These are phyloP conservation scores for Brachionus plicatilis DNA, from an alignment of 1,140 invertebrate species.

Conservation along the genomic window DNA sequence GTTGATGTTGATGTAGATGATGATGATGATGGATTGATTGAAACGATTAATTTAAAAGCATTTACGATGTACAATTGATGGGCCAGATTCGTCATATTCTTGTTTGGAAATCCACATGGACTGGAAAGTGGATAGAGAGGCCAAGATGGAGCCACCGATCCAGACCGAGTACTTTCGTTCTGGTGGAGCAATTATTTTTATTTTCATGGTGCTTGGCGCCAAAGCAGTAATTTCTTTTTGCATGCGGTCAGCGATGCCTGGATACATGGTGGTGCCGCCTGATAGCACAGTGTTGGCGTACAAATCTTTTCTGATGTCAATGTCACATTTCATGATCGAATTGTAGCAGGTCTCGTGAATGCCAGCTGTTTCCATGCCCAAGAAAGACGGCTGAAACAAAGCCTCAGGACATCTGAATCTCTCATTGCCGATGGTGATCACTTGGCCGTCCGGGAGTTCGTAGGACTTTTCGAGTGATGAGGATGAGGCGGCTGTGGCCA, in stretches of 20 bases:
- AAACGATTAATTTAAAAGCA: conserved; percentile 68
- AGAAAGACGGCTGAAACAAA: conserved; percentile 69
- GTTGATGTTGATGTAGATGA: not conserved
- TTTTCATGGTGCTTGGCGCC: conserved; percentile 57
- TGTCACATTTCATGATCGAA: conserved; percentile 58
- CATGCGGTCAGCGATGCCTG: conserved; percentile 58
- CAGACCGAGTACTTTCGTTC: conserved; percentile 57
- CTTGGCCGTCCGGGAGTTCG: conserved; percentile 84
- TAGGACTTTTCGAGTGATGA: conserved; percentile 87
- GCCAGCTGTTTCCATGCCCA: conserved; percentile 55
- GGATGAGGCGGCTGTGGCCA: conserved; percentile 83
- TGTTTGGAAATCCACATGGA: conserved; percentile 82
- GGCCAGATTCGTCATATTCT: conserved; percentile 88
- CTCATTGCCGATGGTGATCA: conserved; percentile 55
- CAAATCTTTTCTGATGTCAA: conserved; percentile 57
- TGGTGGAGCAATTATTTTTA: conserved; percentile 58
- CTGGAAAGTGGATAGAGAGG: conserved; percentile 61
- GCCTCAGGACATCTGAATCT: conserved; percentile 69
- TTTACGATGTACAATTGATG: conserved; percentile 86
- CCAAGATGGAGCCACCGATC: conserved; percentile 55
- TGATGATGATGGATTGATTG: not conserved
- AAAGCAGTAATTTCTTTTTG: conserved; percentile 60
- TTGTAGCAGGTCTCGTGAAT: conserved; percentile 56
- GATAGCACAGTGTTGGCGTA: conserved; percentile 58
- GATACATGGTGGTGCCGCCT: conserved; percentile 61